Base-by-base conservation (phyloP, 1,140 invertebrate species). In the Neuroterus valhalla region DNA sequence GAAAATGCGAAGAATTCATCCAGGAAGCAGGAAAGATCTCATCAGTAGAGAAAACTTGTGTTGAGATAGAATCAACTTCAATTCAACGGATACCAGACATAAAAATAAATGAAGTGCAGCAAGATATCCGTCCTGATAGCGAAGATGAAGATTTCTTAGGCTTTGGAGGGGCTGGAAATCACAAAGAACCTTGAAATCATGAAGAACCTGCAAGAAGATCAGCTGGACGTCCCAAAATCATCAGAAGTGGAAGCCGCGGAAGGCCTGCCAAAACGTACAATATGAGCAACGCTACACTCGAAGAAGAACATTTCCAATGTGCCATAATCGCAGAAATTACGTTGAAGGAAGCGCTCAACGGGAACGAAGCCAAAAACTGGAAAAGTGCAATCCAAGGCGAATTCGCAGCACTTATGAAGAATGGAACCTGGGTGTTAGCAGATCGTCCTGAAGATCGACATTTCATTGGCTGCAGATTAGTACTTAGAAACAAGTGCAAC, bases 181-280 rank as follows among this genome's bases (percentile, higher is more conserved):
- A 15, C 2, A 14, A 45, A 45, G n/a, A 45, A 14, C 44, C n/a
- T 11, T 45, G 6, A 15, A 45, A 45, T 11, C 44, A 45, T n/a
- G 45, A 10, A 46, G 4, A 46, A 46, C 45, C 4, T 5, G 45
- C 3, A 14, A 46, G 5, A 46, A 10, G 45, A 46, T 46, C n/a
- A 46, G 52, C 70, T 38, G 70, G 70, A n/a, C n/a, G n/a, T n/a
- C n/a, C n/a, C n/a, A n/a, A n/a, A n/a, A n/a, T n/a, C n/a, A n/a
- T n/a, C n/a, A 31, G 66, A 12, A 62, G 52, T 42, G 3, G 38
- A 52, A 23, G n/a, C 66, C 19, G 43, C 14, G 70, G 70, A 66
- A 66, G 26, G 4, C 50, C 11, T 17, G 70, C 52, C 10, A 15
- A 55, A 66, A 52, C 70, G 26, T 66, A 45, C n/a, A 72, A 72